phyloP scores from a whole-genome alignment of 2,797 vertebrate species.

The Acrossocheilus fasciatus region DNA sequence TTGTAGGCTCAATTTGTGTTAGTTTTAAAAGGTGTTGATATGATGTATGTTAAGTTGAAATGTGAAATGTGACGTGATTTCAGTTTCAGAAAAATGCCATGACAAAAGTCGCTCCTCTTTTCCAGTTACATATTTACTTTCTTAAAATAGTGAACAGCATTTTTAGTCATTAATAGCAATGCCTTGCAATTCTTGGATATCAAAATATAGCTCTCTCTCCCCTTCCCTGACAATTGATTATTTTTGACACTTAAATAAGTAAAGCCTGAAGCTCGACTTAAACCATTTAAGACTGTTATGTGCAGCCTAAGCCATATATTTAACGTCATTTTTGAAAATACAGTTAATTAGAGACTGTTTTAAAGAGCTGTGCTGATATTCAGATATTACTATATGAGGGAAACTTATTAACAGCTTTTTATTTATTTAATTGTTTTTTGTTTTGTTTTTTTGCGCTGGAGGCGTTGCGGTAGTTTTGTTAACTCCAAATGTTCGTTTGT shows the following conservation, averaged over 20 bases:
- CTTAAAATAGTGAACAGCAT: background rate
- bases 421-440: background rate
- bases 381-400: background rate
- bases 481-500: background rate
- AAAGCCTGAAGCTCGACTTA: background rate
- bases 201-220: background rate
- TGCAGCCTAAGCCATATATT: conserved; percentile 6
- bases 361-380: conserved; percentile 8
- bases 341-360: conserved; percentile 4
- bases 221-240: background rate
- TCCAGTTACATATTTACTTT: background rate
- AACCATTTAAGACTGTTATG: background rate
- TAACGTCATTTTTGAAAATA: background rate
- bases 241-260: background rate
- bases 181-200: background rate
- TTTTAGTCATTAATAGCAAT: background rate
- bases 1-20: background rate
- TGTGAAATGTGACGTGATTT: background rate
- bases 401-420: background rate
- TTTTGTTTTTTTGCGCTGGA: background rate
- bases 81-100: background rate
- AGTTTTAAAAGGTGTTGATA: background rate
- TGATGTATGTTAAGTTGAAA: background rate
- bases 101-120: background rate
- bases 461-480: background rate